Percentiles rank a stretch among this genome's conserved stretches.
phyloP scores from a whole-genome alignment of 2,888 invertebrate species.

The Crossocerus cetratus region DNA sequence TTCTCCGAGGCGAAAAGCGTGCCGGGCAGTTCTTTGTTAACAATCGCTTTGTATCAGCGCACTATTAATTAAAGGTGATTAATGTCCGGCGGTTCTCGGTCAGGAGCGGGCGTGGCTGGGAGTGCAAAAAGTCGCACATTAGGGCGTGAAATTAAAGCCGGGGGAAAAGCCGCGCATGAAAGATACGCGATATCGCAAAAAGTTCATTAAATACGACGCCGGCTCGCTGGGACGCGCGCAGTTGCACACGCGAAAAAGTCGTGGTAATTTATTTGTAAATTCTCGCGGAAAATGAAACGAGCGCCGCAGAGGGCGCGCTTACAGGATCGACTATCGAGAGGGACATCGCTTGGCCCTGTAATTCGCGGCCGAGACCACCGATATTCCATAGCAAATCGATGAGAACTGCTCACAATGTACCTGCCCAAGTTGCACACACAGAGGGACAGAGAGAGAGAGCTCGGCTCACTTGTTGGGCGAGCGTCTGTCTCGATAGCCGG shows the following conservation, averaged over 20 bases:
- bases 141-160: constrained; percentile 3
- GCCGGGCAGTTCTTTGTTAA: not conserved
- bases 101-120: not conserved
- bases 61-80: not conserved
- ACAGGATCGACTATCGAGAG: not conserved
- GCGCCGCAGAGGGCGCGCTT: not conserved
- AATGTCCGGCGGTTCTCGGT: not conserved
- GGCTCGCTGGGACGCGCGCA: not conserved
- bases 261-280: constrained; percentile 3
- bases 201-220: not conserved
- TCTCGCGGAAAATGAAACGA: not conserved
- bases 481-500: no score
- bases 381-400: not conserved
- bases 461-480: no score
- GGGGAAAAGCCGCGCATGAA: not conserved
- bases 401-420: not conserved
- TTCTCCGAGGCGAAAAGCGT: not conserved
- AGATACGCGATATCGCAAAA: constrained; percentile 14
- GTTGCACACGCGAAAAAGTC: not conserved
- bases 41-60: not conserved
- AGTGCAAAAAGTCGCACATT: not conserved
- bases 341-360: not conserved
- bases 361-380: not conserved
- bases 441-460: no score
- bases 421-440: no score